phyloP scores from a whole-genome alignment of 1,140 invertebrate genomes.

The Ostrea edulis region DNA sequence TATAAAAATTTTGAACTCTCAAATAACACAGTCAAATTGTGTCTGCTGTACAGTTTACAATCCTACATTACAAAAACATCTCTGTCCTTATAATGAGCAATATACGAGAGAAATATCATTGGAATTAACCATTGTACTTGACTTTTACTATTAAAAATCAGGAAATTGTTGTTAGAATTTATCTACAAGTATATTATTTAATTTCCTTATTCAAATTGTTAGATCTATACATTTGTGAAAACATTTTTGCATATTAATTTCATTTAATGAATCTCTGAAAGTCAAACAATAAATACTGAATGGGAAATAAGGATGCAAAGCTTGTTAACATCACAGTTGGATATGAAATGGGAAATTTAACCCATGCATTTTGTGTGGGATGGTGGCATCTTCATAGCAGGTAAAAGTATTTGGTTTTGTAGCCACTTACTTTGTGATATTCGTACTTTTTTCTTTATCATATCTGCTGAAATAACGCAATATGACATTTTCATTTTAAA shows the following conservation, averaged over 20 bases:
- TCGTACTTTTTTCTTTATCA: conserved; percentile 6
- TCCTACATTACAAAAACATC: background rate
- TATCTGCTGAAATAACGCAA: background rate
- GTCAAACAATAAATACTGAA: background rate
- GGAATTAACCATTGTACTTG: background rate
- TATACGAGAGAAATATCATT: background rate
- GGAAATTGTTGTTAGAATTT: background rate
- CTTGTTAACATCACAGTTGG: background rate
- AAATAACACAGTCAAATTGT: background rate
- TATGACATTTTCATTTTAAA: no score
- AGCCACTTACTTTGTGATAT: conserved; percentile 32
- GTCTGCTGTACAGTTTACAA: background rate
- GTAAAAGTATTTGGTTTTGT: background rate
- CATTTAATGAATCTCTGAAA: background rate
- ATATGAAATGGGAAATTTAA: background rate
- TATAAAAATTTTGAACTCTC: no score
- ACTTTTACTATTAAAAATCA: background rate
- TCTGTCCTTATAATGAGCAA: background rate
- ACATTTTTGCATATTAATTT: background rate
- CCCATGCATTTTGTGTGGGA: background rate
- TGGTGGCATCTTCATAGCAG: background rate
- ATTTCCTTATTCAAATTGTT: background rate
- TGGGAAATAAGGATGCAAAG: background rate
- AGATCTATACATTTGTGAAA: background rate
- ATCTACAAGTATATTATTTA: background rate